Evolutionary conservation across 1,140 invertebrate species (phyloP).

Genomic region (Oryzaephilus surinamensis): DNA sequence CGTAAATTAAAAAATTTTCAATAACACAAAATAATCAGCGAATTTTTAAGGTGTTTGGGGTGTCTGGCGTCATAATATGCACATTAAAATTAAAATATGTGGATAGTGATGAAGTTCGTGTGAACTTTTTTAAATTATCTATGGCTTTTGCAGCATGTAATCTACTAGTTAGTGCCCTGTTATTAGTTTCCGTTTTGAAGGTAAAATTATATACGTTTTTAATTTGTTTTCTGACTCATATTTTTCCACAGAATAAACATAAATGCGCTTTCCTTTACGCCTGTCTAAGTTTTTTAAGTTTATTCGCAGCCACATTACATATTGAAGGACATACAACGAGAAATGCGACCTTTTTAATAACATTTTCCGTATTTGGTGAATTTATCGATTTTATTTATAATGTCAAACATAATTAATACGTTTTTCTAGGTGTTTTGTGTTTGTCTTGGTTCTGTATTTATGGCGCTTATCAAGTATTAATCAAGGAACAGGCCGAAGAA

Average conservation of each 20-base stretch:
- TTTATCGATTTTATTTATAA: constrained; percentile 2
- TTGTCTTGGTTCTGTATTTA: constrained; percentile 25
- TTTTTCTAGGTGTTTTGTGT: constrained; percentile 19
- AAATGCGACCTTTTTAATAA: constrained; percentile 21
- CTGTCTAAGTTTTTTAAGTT: constrained; percentile 22
- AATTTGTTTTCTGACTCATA: neutral
- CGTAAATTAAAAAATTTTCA: too few species aligned
- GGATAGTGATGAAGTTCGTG: constrained; percentile 18
- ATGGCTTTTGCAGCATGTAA: constrained; percentile 26
- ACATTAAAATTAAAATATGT: constrained; percentile 21
- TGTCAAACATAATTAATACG: neutral
- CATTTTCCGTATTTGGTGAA: constrained; percentile 25
- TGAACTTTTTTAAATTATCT: constrained; percentile 24
- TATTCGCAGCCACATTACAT: constrained; percentile 24
- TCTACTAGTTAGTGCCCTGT: constrained; percentile 21
- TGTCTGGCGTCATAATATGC: constrained; percentile 22
- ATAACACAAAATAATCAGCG: too few species aligned
- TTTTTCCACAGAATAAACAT: constrained; percentile 23
- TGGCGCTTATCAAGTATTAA: constrained; percentile 19
- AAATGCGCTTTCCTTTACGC: constrained; percentile 27
- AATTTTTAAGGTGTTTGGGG: constrained; percentile 27
- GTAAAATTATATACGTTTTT: constrained; percentile 10
- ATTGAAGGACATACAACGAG: constrained; percentile 23
- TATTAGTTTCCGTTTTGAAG: constrained; percentile 21
- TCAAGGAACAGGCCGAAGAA: constrained; percentile 1